Evolutionary conservation across 37 sponge, comb jelly and placozoan genomes (phyloP).

Genomic region (Spongilla lacustris): DNA sequence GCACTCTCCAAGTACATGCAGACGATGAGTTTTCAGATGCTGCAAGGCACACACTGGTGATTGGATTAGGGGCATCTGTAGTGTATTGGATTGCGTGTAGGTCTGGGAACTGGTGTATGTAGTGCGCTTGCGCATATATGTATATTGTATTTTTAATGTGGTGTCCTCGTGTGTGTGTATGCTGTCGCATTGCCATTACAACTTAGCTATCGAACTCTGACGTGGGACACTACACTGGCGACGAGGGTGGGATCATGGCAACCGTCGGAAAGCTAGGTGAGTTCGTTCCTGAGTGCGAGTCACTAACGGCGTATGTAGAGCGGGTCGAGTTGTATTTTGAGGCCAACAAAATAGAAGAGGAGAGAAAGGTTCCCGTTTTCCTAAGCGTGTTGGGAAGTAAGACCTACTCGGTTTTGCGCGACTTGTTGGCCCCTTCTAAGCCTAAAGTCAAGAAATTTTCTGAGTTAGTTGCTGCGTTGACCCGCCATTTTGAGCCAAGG

Average conservation of each 20-base stretch:
- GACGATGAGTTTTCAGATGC: too few species aligned
- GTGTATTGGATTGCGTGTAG: background rate
- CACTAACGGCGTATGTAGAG: conserved; percentile 29
- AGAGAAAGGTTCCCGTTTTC: conserved; percentile 1
- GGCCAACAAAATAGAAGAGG: conserved; percentile 19
- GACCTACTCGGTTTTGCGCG: conserved; percentile 2
- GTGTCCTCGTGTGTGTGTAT: background rate
- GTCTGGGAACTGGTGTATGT: background rate
- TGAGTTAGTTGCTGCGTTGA: background rate
- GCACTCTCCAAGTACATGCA: too few species aligned
- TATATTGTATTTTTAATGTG: background rate
- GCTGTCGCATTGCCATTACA: background rate
- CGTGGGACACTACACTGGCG: background rate
- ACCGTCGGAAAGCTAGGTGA: conserved; percentile 18
- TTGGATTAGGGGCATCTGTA: too few species aligned
- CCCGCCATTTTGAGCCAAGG: conserved; percentile 19
- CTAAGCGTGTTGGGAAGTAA: conserved; percentile 12
- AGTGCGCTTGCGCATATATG: background rate
- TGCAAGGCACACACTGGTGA: too few species aligned
- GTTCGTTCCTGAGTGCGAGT: conserved; percentile 27
- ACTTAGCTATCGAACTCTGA: background rate
- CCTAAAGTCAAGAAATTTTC: conserved; percentile 16
- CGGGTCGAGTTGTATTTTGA: conserved; percentile 15
- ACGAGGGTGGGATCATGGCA: background rate
- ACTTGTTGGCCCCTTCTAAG: conserved; percentile 18